phyloP scores from a whole-genome alignment of 1,140 invertebrate genomes.

The Paraescarpia echinospica region DNA sequence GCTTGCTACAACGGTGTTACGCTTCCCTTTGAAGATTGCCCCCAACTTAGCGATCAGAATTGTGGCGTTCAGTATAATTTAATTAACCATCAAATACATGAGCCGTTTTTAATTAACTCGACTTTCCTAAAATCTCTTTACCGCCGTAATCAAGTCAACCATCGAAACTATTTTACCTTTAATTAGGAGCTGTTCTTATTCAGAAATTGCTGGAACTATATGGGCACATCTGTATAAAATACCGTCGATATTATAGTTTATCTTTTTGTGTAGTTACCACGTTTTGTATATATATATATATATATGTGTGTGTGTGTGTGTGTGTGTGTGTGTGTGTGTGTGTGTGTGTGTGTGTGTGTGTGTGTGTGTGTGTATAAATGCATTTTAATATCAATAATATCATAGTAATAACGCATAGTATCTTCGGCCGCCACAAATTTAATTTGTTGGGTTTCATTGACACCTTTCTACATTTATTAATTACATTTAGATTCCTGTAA shows the following conservation, averaged over 20 bases:
- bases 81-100: not conserved
- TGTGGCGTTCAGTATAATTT: not conserved
- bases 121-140: not conserved
- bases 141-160: not conserved
- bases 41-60: no score
- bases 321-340: not conserved
- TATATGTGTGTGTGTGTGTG: not conserved
- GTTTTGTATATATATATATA: no score
- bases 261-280: no score
- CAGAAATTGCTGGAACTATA: not conserved
- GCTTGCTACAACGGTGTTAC: not conserved
- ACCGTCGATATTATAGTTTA: no score
- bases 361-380: not conserved
- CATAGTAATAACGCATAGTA: not conserved
- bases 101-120: not conserved
- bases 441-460: no score
- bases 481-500: no score
- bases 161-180: not conserved
- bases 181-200: not conserved
- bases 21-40: not conserved
- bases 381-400: not conserved
- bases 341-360: not conserved
- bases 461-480: no score
- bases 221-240: not conserved
- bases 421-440: no score